These are phyloP conservation scores for Alligator sinensis DNA, from an alignment of 2,113 vertebrate species.

Conservation along the genomic window DNA sequence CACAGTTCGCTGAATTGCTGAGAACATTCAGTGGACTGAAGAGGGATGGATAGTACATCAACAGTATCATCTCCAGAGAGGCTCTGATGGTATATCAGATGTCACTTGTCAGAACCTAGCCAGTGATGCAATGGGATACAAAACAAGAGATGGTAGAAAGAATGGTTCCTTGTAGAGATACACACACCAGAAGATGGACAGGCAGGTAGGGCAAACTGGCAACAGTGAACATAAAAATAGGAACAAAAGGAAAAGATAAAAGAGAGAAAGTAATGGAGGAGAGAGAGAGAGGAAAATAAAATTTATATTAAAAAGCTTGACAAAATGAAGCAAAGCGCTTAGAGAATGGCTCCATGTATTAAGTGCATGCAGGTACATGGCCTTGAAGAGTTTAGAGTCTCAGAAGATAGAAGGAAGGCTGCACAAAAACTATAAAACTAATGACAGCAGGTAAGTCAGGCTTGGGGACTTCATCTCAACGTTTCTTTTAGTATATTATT, in stretches of 20 bases:
- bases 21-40: no score
- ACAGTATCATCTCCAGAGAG: no score
- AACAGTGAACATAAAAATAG: background rate
- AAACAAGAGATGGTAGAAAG: background rate
- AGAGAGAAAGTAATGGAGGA: accelerated
- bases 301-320: background rate
- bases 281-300: background rate
- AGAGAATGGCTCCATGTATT: background rate
- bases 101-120: no score
- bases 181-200: background rate
- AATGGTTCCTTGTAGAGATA: background rate
- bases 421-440: no score
- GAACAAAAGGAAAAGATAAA: background rate
- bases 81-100: no score
- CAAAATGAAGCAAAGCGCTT: background rate
- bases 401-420: background rate
- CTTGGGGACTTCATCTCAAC: background rate
- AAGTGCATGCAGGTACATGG: background rate
- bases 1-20: no score
- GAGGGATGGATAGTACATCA: no score
- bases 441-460: background rate
- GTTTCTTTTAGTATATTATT: background rate
- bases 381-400: background rate
- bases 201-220: background rate
- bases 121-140: background rate